Evolutionary conservation across 2,113 vertebrate genomes (phyloP).

Genomic region (Mohoua ochrocephala): DNA sequence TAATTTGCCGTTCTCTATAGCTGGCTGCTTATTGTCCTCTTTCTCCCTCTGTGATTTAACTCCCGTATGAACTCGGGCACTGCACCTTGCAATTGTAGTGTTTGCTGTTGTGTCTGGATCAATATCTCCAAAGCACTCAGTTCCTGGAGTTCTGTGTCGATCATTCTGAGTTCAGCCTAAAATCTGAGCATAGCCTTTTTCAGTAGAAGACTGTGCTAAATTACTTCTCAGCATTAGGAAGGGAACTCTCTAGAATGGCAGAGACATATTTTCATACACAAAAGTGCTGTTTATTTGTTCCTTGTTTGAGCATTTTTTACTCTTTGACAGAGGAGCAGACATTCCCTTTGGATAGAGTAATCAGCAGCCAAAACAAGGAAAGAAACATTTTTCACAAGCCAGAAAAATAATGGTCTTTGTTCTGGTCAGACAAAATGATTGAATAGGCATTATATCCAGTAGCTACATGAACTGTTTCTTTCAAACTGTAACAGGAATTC

Average conservation of each 20-base stretch:
- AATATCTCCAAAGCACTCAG: background rate
- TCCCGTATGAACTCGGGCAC: background rate
- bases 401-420: constrained; percentile 21
- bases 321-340: background rate
- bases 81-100: background rate
- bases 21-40: background rate
- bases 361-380: background rate
- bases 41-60: background rate
- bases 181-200: background rate
- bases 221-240: background rate
- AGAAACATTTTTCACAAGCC: background rate
- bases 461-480: background rate
- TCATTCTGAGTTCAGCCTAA: background rate
- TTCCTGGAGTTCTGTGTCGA: background rate
- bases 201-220: background rate
- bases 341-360: constrained; percentile 44
- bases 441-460: background rate
- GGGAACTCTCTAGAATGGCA: background rate
- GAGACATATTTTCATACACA: background rate
- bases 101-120: background rate
- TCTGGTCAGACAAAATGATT: background rate
- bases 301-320: background rate
- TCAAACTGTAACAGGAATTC: background rate
- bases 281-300: background rate
- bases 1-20: background rate